Evolutionary conservation across 2,888 invertebrate species (phyloP), one percentile per base, ranked within the genome.

Genomic region (Morpho deidamia): DNA sequence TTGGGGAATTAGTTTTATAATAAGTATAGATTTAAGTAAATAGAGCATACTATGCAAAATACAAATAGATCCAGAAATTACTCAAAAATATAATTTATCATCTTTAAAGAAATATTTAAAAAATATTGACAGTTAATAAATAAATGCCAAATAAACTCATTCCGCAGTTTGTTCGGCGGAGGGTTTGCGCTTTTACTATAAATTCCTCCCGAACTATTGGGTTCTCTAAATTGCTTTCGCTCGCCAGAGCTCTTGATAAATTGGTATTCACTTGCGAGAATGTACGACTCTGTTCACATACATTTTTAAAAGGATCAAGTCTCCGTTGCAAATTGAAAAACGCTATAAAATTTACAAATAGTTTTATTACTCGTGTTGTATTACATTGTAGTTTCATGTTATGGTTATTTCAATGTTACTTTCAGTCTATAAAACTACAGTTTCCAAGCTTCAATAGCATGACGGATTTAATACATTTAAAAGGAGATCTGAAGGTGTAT

Each of bases 181-280:
- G 51, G 56, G 48, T 59, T 53, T 54, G 42, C 35, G 49, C 48
- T 53, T 53, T 51, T 48, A 42, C 51, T 38, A 54, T 45, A 49
- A 56, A 56, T 51, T 56, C 48, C 53, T 46, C 12, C 49, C 54
- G 51, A 54, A 51, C 53, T 54, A 54, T 54, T 51, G 53, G 51
- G 44, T 51, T 51, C 53, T 53, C 51, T 44, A 60, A 58, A 60
- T 55, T 58, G 53, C 58, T 58, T 49, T 60, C 53, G 53, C 53
- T 48, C 56, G 40, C 42, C 42, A 48, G 47, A 52, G 45, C 51
- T 53, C 44, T 47, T 53, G 51, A 60, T 60, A 60, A 60, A 58
- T 55, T 53, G 48, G 51, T 52, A 53, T 58, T 58, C 55, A 53
- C 58, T 53, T 48, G 44, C 12, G 48, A 44, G 42, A 49, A 45